Evolutionary conservation across 2,797 vertebrate species (phyloP).

Genomic region (Poeciliopsis turneri): DNA sequence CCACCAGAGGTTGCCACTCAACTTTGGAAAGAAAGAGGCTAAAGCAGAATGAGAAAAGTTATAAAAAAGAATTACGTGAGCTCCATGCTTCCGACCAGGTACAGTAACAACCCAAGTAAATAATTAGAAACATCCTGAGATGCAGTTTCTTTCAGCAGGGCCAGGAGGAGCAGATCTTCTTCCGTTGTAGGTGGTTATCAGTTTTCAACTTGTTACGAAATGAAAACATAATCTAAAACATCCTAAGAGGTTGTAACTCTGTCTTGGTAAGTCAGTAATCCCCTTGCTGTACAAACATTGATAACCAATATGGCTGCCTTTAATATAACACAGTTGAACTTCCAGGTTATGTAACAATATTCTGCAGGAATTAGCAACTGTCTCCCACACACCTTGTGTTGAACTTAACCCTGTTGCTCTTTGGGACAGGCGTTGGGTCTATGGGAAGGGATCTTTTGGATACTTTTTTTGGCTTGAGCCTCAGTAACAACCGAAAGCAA

Average conservation of each 20-base stretch:
- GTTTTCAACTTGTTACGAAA: background rate
- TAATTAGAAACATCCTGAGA: background rate
- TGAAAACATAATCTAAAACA: background rate
- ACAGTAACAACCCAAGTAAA: background rate
- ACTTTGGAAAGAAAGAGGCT: conserved; percentile 45
- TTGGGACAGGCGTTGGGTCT: background rate
- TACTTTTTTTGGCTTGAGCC: background rate
- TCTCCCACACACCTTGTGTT: background rate
- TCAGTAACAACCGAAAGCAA: background rate
- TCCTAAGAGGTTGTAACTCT: background rate
- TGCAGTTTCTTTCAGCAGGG: background rate
- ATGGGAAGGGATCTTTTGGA: background rate
- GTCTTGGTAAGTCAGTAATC: background rate
- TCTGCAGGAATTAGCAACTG: background rate
- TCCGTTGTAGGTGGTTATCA: background rate
- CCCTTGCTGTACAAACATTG: background rate
- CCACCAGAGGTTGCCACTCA: conserved; percentile 70
- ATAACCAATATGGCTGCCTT: background rate
- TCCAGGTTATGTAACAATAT: background rate
- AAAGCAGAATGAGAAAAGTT: conserved; percentile 24
- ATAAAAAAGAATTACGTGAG: background rate
- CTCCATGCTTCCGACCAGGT: background rate
- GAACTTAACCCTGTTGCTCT: background rate
- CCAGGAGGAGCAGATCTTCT: background rate
- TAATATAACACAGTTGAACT: background rate